Evolutionary conservation across 2,113 vertebrate genomes (phyloP).

Genomic region (Labeo rohita): DNA sequence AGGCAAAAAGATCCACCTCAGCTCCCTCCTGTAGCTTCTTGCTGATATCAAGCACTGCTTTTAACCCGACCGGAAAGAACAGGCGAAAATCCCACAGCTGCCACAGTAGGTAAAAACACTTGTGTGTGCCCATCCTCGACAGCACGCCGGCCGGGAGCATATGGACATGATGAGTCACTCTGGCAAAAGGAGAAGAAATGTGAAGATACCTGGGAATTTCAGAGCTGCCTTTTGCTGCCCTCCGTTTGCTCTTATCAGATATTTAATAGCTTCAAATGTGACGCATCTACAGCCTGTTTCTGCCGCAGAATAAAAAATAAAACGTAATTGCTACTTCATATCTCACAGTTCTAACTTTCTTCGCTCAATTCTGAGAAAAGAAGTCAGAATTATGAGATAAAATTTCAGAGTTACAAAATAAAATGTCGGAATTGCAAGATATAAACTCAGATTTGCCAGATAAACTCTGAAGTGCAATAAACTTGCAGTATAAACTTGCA

Average conservation of each 20-base stretch:
- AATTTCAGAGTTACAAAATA: too few species aligned
- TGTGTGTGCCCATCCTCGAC: slow-evolving; percentile 4
- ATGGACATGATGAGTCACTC: slow-evolving; percentile 34
- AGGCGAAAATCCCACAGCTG: slow-evolving; percentile 3
- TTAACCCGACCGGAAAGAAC: slow-evolving; percentile 27
- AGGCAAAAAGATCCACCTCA: not conserved
- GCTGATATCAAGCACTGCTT: slow-evolving; percentile 41
- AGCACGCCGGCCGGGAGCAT: slow-evolving; percentile 18
- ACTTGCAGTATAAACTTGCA: too few species aligned
- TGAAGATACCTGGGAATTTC: not conserved
- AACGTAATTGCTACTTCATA: too few species aligned
- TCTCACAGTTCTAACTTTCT: too few species aligned
- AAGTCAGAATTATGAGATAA: too few species aligned
- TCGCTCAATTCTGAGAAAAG: too few species aligned
- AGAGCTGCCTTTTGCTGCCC: not conserved
- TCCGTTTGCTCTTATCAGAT: not conserved
- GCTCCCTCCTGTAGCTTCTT: not conserved
- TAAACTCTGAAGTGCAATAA: too few species aligned
- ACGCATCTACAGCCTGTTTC: not conserved
- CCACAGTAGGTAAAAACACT: not conserved
- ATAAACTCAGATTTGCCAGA: not conserved
- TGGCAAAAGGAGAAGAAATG: not conserved
- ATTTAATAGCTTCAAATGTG: not conserved
- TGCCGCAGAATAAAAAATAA: not conserved
- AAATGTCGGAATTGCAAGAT: not conserved